Conservation (phyloP, 2,113 vertebrate species). For the Gymnogyps californianus region DNA sequence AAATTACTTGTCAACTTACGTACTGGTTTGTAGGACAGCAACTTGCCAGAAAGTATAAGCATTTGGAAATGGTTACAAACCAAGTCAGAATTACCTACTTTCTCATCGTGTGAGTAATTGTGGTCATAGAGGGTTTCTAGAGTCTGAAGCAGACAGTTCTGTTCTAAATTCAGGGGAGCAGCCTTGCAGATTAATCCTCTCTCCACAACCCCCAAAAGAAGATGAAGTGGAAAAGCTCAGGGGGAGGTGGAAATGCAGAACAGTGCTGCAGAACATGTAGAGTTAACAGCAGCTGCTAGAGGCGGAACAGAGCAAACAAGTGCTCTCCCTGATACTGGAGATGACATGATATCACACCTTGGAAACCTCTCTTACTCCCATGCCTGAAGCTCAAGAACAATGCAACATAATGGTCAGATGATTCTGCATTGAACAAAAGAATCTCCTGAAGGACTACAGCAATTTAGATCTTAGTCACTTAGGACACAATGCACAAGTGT, state of each 20-base stretch:
- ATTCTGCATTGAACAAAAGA: background rate
- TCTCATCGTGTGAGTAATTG: accelerated
- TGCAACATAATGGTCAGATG: background rate
- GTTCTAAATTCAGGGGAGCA: background rate
- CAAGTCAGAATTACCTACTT: background rate
- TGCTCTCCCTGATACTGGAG: too few relatives aligned
- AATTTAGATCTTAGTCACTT: background rate
- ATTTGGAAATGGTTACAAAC: background rate
- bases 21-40: background rate
- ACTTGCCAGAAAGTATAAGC: background rate
- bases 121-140: background rate
- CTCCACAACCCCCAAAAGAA: background rate
- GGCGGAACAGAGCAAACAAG: background rate
- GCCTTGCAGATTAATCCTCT: background rate
- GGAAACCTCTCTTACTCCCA: background rate
- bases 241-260: background rate
- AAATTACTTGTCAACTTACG: background rate
- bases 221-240: background rate
- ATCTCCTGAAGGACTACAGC: background rate
- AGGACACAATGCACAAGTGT: background rate
- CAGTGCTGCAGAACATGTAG: background rate
- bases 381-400: background rate
- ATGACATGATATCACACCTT: accelerated
- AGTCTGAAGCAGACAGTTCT: background rate
- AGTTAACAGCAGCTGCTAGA: background rate